Evolutionary conservation across 2,113 vertebrate species (phyloP), one percentile per base, ranked within the genome.

Genomic region (Menidia beryllina): DNA sequence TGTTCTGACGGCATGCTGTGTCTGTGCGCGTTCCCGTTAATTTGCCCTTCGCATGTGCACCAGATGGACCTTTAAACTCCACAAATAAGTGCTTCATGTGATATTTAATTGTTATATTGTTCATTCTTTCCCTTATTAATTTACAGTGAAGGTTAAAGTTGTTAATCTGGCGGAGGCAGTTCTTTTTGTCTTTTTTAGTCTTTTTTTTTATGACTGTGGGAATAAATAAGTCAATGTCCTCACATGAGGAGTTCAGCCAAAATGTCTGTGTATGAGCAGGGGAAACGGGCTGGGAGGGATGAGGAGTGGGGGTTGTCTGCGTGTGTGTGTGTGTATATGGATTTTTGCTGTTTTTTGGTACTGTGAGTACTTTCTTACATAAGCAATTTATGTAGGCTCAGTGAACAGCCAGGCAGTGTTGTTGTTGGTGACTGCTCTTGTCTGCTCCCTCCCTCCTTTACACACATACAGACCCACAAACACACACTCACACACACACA

Each of bases 281-380:
- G 20, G 67, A 8, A 0, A 4, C 50, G 2, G 25, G 21, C 24
- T 6, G 26, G 7, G 12, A 7, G 10, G 2, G n/a, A n/a, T 23
- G 20, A 11, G 19, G n/a, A n/a, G n/a, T n/a, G n/a, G 50, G 15
- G 26, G 21, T 7, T 26, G 47, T 12, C 60, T n/a, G 56, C 59
- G 53, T 24, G 64, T 23, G 54, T 81, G 30, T 82, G 76, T 80
- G 94, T 94, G 94, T 94, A 94, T 95, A 94, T 95, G 93, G 94
- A 93, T 89, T 94, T 89, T 90, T 92, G 79, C 93, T 94, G 94
- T 96, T 96, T 91, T 96, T 94, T 83, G 94, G 94, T 94, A 95
- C 95, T 92, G 83, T 81, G 90, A 95, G 95, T 96, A 93, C 95
- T 94, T 94, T 95, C 95, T 98, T 96, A 95, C 94, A 91, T 95